Evolutionary conservation across 2,797 vertebrate species (phyloP).

Genomic region (Lutjanus campechanus): DNA sequence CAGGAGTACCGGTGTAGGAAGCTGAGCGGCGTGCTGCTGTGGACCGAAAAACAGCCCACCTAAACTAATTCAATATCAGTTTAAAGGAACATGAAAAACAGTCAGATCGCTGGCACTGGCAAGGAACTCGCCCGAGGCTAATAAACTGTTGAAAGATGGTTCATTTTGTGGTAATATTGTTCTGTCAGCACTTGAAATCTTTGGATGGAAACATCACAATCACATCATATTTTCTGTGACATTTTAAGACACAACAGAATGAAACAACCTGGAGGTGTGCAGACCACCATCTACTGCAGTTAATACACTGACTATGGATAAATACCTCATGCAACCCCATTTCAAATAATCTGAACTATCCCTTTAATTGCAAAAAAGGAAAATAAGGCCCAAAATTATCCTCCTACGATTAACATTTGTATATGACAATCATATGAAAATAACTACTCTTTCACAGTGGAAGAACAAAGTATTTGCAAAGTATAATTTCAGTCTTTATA

Average conservation of each 20-base stretch:
- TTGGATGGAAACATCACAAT: slow-evolving; percentile 25
- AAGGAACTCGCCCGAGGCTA: not conserved
- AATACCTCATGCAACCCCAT: too few relatives aligned
- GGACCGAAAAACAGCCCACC: too few relatives aligned
- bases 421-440: not conserved
- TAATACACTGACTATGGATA: too few relatives aligned
- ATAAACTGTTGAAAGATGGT: not conserved
- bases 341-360: too few relatives aligned
- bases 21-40: too few relatives aligned
- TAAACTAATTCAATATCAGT: too few relatives aligned
- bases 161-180: not conserved
- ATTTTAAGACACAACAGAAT: slow-evolving; percentile 52
- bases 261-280: not conserved
- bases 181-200: not conserved
- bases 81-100: not conserved
- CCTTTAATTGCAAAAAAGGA: not conserved
- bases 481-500: slow-evolving; percentile 2
- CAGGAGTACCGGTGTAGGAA: not conserved
- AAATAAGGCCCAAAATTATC: not conserved
- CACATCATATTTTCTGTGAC: slow-evolving; percentile 49
- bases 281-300: too few relatives aligned
- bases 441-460: not conserved
- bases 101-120: not conserved
- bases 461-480: not conserved
- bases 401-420: not conserved